Conservation (phyloP, 1,140 invertebrate genomes). For the Calliphora vicina region DNA sequence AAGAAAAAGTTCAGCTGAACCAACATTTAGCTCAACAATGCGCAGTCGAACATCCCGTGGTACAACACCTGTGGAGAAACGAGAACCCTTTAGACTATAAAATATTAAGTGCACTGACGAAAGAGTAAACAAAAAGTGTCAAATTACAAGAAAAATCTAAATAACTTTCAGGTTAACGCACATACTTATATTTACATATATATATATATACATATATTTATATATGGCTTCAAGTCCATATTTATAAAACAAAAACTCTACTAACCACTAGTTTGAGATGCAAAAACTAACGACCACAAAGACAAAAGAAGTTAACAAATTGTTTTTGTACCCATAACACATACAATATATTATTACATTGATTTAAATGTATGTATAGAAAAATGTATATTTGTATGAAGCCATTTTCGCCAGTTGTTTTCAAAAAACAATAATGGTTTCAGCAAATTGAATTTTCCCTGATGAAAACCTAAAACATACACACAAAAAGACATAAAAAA, state of each 20-base stretch:
- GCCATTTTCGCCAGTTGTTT: conserved; percentile 25
- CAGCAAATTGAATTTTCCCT: not conserved
- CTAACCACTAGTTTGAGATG: not conserved
- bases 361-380: conserved; percentile 13
- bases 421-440: conserved; percentile 14
- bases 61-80: conserved; percentile 69
- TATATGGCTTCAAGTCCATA: not conserved
- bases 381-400: not conserved
- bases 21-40: conserved; percentile 57
- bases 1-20: conserved; percentile 59
- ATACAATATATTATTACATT: not conserved
- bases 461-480: too few species aligned
- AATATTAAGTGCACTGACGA: too few species aligned
- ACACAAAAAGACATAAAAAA: conserved; percentile 23
- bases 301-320: not conserved
- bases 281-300: not conserved
- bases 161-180: too few species aligned
- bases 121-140: too few species aligned
- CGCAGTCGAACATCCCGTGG: conserved; percentile 64
- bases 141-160: conserved; percentile 40
- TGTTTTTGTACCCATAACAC: too few species aligned
- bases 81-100: conserved; percentile 73
- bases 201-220: too few species aligned
- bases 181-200: too few species aligned
- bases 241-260: not conserved